Evolutionary conservation across 2,113 vertebrate genomes (phyloP).

Genomic region (Nymphicus hollandicus): DNA sequence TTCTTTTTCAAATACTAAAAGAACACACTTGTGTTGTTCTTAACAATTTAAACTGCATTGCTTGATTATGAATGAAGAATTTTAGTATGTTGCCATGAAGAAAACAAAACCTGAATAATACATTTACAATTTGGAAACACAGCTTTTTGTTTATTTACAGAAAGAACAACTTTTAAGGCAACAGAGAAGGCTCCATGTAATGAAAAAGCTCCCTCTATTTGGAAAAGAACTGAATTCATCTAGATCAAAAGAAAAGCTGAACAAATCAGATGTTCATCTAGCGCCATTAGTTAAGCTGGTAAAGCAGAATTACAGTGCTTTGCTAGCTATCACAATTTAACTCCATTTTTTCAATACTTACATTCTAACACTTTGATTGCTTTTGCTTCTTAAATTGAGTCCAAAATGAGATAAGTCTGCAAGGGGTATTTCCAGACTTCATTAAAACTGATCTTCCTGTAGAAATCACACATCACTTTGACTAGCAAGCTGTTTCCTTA

Average conservation of each 20-base stretch:
- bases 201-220: neutral
- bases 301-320: neutral
- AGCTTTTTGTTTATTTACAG: neutral
- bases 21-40: accelerated
- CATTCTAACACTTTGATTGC: neutral
- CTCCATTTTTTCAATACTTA: neutral
- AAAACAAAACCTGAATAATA: neutral
- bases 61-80: neutral
- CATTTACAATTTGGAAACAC: neutral
- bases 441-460: neutral
- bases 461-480: neutral
- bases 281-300: neutral
- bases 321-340: neutral
- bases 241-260: neutral
- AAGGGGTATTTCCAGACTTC: neutral
- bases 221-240: neutral
- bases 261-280: neutral
- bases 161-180: neutral
- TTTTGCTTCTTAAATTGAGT: neutral
- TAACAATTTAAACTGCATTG: neutral
- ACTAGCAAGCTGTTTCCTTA: neutral
- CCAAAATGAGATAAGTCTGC: neutral
- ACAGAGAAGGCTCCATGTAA: neutral
- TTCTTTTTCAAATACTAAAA: neutral
- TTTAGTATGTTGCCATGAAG: neutral